Percentiles rank a stretch among this genome's conserved stretches.
phyloP scores from a whole-genome alignment of 2,113 vertebrate genomes.

The Amia ocellicauda region DNA sequence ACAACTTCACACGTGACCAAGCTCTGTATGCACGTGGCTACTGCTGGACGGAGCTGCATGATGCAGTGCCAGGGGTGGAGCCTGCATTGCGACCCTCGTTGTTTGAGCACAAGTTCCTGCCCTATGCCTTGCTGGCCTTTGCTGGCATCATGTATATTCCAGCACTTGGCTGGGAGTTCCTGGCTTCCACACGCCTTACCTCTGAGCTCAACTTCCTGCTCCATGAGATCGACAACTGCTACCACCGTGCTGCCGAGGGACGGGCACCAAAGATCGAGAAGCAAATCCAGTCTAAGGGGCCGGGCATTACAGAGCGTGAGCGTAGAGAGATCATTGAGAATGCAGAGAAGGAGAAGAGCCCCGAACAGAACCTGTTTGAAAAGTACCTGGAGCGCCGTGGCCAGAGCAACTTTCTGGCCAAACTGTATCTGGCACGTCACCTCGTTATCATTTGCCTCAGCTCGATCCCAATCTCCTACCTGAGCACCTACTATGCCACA shows the following conservation, averaged over 20 bases:
- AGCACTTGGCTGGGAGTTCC: conserved; percentile 93
- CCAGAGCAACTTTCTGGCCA: conserved; percentile 95
- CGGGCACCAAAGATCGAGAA: conserved; percentile 98
- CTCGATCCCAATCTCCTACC: conserved; percentile 90
- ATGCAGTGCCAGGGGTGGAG: conserved; percentile 85
- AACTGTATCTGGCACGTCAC: conserved; percentile 89
- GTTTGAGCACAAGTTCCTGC: conserved; percentile 97
- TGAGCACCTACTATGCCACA: conserved; percentile 90
- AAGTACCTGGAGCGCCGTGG: conserved; percentile 95
- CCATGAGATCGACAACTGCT: conserved; percentile 98
- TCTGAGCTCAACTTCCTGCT: conserved; percentile 98
- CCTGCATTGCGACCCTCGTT: conserved; percentile 85
- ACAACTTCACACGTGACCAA: conserved; percentile 99
- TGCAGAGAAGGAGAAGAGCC: conserved; percentile 97
- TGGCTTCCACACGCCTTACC: conserved; percentile 94
- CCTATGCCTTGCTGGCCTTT: conserved; percentile 94
- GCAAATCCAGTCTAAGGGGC: conserved; percentile 98
- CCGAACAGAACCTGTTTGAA: conserved; percentile 96
- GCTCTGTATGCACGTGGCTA: conserved; percentile 97
- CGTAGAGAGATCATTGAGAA: conserved; percentile 96
- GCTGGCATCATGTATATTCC: conserved; percentile 98
- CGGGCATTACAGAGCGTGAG: conserved; percentile 89
- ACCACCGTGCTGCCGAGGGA: conserved; percentile 95
- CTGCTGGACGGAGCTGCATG: conserved; percentile 98
- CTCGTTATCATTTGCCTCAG: conserved; percentile 95